Evolutionary conservation across 2,888 invertebrate species (phyloP).

Genomic region (Dromius quadrimaculatus): DNA sequence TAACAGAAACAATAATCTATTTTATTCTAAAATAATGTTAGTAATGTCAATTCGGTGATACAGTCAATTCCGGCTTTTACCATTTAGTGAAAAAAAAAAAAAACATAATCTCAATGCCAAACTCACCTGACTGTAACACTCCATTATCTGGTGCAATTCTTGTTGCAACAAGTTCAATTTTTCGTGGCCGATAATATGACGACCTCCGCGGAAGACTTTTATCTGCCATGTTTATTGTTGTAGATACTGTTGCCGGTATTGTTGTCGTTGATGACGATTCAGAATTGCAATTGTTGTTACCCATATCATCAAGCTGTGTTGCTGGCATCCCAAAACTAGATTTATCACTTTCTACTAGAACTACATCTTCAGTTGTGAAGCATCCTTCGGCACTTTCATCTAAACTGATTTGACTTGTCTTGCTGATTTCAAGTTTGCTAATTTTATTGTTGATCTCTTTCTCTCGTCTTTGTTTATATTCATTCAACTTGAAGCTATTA

Average conservation of each 20-base stretch:
- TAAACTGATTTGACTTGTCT: conserved; percentile 65
- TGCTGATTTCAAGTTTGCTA: conserved; percentile 65
- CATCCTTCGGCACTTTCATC: conserved; percentile 62
- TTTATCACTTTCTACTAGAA: conserved; percentile 14
- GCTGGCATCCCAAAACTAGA: conserved; percentile 15
- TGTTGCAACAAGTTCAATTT: conserved; percentile 48
- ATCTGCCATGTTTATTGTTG: no score
- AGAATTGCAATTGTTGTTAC: conserved; percentile 6
- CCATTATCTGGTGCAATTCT: conserved; percentile 38
- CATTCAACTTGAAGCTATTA: conserved; percentile 65
- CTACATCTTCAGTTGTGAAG: conserved; percentile 42
- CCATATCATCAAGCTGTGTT: conserved; percentile 24
- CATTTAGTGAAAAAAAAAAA: no score
- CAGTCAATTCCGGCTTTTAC: no score
- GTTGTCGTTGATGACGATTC: background rate
- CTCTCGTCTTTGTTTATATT: conserved; percentile 62
- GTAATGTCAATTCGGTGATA: no score
- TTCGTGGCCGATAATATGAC: conserved; percentile 35
- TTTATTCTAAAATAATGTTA: conserved; percentile 17
- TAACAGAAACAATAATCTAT: background rate
- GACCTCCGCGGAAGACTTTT: background rate
- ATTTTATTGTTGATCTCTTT: conserved; percentile 61
- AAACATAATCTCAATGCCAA: conserved; percentile 21
- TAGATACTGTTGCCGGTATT: no score
- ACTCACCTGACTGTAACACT: conserved; percentile 27